Evolutionary conservation across 2,113 vertebrate genomes (phyloP).

Genomic region (Amphiprion percula): DNA sequence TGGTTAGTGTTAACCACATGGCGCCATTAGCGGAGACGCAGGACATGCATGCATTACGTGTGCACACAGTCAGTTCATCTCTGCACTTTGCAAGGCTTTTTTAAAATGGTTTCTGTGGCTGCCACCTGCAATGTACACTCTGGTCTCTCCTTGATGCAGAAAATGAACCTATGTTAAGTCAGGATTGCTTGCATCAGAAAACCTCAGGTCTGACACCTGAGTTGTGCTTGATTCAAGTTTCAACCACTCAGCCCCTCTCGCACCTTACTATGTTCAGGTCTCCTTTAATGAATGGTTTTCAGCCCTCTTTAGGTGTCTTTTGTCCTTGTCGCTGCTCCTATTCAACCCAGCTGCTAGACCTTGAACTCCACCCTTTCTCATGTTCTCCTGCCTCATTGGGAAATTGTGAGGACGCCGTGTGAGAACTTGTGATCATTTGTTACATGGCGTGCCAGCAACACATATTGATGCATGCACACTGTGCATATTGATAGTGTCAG

Average conservation of each 20-base stretch:
- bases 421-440: constrained; percentile 30
- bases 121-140: background rate
- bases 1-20: constrained; percentile 48
- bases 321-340: constrained; percentile 69
- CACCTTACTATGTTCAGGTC: constrained; percentile 52
- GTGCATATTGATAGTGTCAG: background rate
- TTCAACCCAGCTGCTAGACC: constrained; percentile 58
- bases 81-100: constrained; percentile 1
- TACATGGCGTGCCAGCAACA: constrained; percentile 4
- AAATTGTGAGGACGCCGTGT: constrained; percentile 48
- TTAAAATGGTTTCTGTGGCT: background rate
- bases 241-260: constrained; percentile 44
- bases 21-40: rapidly evolving
- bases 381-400: constrained; percentile 59
- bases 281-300: constrained; percentile 71
- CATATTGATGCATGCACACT: background rate
- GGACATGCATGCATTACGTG: background rate
- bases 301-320: constrained; percentile 66
- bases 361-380: constrained; percentile 78
- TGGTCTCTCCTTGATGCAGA: background rate
- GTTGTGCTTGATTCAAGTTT: constrained; percentile 56
- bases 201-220: constrained; percentile 1
- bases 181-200: constrained; percentile 7
- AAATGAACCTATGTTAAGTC: background rate
- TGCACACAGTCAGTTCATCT: background rate